Evolutionary conservation across 2,113 vertebrate species (phyloP).

Genomic region (Tiliqua scincoides): DNA sequence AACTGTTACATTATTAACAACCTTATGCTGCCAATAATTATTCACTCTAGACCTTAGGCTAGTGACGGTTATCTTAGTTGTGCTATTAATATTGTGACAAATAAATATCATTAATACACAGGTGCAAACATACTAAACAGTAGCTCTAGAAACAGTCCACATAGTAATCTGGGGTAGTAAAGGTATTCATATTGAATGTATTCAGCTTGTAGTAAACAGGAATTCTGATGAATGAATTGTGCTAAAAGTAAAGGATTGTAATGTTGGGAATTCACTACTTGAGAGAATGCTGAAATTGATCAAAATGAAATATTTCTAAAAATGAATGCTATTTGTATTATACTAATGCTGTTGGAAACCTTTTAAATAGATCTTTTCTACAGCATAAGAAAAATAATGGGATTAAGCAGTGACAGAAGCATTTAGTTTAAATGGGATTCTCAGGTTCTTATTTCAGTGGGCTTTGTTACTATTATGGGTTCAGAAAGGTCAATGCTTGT

Average conservation of each 20-base stretch:
- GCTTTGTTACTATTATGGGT: neutral
- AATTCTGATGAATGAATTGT: neutral
- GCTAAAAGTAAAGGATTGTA: neutral
- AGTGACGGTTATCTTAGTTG: neutral
- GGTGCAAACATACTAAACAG: neutral
- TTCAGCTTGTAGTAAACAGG: neutral
- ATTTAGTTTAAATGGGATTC: neutral
- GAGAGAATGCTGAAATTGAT: neutral
- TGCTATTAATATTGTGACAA: neutral
- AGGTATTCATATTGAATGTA: neutral
- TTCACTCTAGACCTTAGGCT: neutral
- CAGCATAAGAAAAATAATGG: constrained; percentile 3
- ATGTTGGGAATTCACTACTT: neutral
- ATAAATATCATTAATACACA: neutral
- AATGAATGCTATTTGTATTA: neutral
- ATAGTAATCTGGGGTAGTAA: neutral
- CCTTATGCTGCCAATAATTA: neutral
- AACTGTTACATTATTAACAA: neutral
- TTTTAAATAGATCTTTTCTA: neutral
- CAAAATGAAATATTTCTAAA: neutral
- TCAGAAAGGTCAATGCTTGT: neutral
- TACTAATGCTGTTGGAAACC: neutral
- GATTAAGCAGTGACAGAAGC: neutral
- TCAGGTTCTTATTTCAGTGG: neutral
- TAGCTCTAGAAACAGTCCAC: neutral